Percentiles rank a stretch among this genome's conserved stretches.
Conservation (phyloP, 2,888 invertebrate genomes). For the Cantharis rustica region DNA sequence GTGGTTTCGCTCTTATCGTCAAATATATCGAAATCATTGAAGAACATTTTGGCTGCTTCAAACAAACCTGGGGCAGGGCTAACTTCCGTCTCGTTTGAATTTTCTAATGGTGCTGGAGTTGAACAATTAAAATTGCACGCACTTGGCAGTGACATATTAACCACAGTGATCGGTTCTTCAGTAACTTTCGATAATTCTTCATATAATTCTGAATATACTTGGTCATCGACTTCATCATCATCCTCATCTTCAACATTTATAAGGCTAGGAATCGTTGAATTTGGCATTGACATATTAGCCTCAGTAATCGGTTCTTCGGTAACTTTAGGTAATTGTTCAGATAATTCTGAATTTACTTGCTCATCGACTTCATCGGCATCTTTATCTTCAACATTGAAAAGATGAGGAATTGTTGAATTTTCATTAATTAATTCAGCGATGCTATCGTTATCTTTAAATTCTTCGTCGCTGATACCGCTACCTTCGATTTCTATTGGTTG, state of each 20-base stretch:
- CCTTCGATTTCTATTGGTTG: slow-evolving; percentile 34
- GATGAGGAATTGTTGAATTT: not conserved
- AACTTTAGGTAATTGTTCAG: not conserved
- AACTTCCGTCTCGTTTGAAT: slow-evolving; percentile 11
- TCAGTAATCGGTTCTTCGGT: not conserved
- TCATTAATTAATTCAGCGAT: not conserved
- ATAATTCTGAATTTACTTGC: slow-evolving; percentile 8
- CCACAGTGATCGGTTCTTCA: not conserved
- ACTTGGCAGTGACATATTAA: not conserved
- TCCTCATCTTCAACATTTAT: slow-evolving; percentile 25
- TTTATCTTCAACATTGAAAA: slow-evolving; percentile 21
- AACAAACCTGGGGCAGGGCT: slow-evolving; percentile 41
- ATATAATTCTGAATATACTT: slow-evolving; percentile 10
- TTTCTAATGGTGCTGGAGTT: slow-evolving; percentile 26
- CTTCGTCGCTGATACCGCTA: slow-evolving; percentile 45
- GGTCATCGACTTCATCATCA: slow-evolving; percentile 18
- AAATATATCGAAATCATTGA: slow-evolving; percentile 41
- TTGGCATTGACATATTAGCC: not conserved
- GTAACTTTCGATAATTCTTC: not conserved
- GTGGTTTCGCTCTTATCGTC: slow-evolving; percentile 2
- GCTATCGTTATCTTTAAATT: slow-evolving; percentile 31
- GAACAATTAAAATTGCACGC: slow-evolving; percentile 40
- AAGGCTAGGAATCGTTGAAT: not conserved
- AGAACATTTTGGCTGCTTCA: slow-evolving; percentile 44
- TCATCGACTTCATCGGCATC: slow-evolving; percentile 18